Percentiles rank a stretch among this genome's conserved stretches.
Conservation (phyloP, 2,797 vertebrate species). For the Poeciliopsis paucimaculata region DNA sequence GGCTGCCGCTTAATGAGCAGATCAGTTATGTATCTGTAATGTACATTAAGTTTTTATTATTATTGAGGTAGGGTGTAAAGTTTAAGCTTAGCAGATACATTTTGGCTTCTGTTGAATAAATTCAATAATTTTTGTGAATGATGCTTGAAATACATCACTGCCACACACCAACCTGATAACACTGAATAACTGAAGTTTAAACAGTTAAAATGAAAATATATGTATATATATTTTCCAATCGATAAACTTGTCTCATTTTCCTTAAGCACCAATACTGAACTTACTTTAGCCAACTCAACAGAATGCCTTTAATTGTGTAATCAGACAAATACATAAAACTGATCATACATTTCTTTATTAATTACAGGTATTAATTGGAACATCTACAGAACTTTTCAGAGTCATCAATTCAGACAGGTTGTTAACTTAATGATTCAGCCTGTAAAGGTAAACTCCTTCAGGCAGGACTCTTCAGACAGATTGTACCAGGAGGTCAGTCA, state of each 20-base stretch:
- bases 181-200: neutral
- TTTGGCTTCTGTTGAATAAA: neutral
- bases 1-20: neutral
- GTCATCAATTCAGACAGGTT: conserved; percentile 17
- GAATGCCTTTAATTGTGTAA: neutral
- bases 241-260: neutral
- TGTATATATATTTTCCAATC: too few species aligned
- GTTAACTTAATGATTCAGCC: conserved; percentile 1
- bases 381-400: conserved; percentile 32
- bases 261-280: neutral
- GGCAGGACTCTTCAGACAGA: conserved; percentile 17
- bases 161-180: neutral
- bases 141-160: neutral
- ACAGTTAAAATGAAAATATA: neutral
- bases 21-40: neutral
- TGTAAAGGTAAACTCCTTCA: conserved; percentile 18
- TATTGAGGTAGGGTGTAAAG: neutral
- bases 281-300: neutral
- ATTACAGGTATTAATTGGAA: conserved; percentile 32
- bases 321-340: neutral
- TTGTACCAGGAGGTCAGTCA: neutral
- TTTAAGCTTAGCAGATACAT: neutral
- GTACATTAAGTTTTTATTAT: neutral
- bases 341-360: conserved; percentile 57
- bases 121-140: neutral